A percentile compares a stretch with the other conserved stretches of the same genome.
Conservation (phyloP, 2,797 vertebrate genomes). For the Poeciliopsis paucimaculata region DNA sequence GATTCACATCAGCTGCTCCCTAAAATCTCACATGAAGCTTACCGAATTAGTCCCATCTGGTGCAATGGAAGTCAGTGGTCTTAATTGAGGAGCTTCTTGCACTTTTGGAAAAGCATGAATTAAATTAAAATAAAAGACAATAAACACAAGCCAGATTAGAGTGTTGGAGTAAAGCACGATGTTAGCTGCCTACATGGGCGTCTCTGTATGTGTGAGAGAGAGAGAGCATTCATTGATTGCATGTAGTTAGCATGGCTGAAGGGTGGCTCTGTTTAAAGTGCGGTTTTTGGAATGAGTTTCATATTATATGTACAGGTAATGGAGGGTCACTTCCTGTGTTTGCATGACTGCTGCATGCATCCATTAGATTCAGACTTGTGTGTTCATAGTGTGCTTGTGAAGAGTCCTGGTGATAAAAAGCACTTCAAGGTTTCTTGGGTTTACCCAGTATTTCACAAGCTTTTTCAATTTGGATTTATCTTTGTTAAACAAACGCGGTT, state of each 20-base stretch:
- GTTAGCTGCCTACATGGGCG: neutral
- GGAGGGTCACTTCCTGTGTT: conserved; percentile 60
- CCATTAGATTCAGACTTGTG: neutral
- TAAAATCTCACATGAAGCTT: neutral
- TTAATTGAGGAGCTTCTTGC: neutral
- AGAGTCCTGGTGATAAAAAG: neutral
- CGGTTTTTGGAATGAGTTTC: conserved; percentile 56
- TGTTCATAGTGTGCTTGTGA: neutral
- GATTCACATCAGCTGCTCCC: neutral
- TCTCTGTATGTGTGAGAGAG: conserved; percentile 8
- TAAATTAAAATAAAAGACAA: neutral
- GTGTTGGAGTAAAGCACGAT: neutral
- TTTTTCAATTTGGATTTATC: neutral
- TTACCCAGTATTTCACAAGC: neutral
- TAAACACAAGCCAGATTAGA: neutral
- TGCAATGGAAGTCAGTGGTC: neutral
- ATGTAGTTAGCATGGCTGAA: conserved; percentile 49
- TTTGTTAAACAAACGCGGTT: neutral
- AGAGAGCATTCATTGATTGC: conserved; percentile 11
- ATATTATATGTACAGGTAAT: conserved; percentile 62
- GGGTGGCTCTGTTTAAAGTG: conserved; percentile 63
- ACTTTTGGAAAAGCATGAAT: neutral
- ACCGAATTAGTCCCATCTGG: neutral
- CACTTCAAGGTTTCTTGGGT: neutral
- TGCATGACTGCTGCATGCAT: conserved; percentile 12